A percentile compares a stretch with the other conserved stretches of the same genome.
Evolutionary conservation across 2,888 invertebrate species (phyloP).

Genomic region (Cryptops parisi): DNA sequence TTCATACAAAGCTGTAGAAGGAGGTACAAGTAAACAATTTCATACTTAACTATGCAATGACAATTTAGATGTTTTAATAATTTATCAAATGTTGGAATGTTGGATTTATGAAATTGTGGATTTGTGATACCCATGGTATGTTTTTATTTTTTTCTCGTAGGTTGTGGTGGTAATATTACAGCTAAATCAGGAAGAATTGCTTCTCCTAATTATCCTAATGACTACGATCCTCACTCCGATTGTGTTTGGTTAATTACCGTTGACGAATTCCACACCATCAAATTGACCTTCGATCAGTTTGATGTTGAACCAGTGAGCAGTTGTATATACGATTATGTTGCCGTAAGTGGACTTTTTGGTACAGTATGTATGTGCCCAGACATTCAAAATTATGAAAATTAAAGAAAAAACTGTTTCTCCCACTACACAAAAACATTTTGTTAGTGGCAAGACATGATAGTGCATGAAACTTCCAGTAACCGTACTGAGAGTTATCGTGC

Average conservation of each 20-base stretch:
- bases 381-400: too few relatives aligned
- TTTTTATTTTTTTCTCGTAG: conserved; percentile 27
- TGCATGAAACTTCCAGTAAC: too few relatives aligned
- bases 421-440: too few relatives aligned
- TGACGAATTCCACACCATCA: conserved; percentile 49
- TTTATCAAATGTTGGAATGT: too few relatives aligned
- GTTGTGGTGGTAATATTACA: conserved; percentile 59
- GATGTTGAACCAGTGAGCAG: conserved; percentile 39
- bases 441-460: too few relatives aligned
- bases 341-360: conserved; percentile 32
- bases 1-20: conserved; percentile 38
- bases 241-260: conserved; percentile 66
- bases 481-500: too few relatives aligned
- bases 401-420: too few relatives aligned
- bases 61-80: too few relatives aligned
- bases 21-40: conserved; percentile 33
- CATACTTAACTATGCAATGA: neutral
- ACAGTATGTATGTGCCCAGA: neutral
- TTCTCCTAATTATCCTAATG: conserved; percentile 68
- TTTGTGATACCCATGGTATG: too few relatives aligned
- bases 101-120: too few relatives aligned
- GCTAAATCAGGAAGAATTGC: conserved; percentile 49
- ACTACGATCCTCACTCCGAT: conserved; percentile 54
- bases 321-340: conserved; percentile 41
- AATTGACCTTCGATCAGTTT: conserved; percentile 52